Evolutionary conservation across 2,113 vertebrate species (phyloP).

Genomic region (Etheostoma cragini): DNA sequence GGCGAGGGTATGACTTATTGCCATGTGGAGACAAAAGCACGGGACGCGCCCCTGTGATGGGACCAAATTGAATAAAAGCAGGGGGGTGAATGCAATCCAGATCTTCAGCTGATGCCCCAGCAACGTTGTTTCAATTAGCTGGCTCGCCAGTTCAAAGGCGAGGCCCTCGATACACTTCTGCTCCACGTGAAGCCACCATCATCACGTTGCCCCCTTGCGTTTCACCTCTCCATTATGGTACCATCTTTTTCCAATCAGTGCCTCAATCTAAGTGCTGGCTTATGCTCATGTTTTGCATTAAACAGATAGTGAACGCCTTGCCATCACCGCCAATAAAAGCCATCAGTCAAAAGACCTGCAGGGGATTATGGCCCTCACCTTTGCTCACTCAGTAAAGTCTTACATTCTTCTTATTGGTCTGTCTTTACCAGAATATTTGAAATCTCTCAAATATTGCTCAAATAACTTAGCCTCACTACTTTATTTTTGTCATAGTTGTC

Average conservation of each 20-base stretch:
- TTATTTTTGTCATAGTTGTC: background rate
- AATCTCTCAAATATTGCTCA: background rate
- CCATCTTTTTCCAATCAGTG: constrained; percentile 71
- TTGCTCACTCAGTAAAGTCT: constrained; percentile 30
- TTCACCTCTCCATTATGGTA: constrained; percentile 70
- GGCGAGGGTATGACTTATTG: constrained; percentile 85
- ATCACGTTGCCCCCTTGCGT: constrained; percentile 70
- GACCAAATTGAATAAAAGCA: constrained; percentile 82
- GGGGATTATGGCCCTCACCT: constrained; percentile 59
- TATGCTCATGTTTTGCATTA: constrained; percentile 78
- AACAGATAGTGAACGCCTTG: constrained; percentile 68
- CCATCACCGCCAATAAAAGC: constrained; percentile 51
- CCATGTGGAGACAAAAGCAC: constrained; percentile 68
- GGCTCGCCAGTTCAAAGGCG: constrained; percentile 82
- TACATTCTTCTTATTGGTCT: background rate
- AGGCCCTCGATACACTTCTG: constrained; percentile 69
- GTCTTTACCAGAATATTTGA: background rate
- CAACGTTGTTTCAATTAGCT: constrained; percentile 86
- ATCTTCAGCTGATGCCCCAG: constrained; percentile 68
- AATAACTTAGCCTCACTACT: background rate
- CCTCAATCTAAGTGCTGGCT: constrained; percentile 28
- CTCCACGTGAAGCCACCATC: constrained; percentile 76
- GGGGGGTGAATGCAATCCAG: constrained; percentile 82
- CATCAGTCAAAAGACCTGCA: constrained; percentile 71
- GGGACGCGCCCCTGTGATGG: constrained; percentile 63